Evolutionary conservation across 2,797 vertebrate genomes (phyloP), one percentile per base, ranked within the genome.

Genomic region (Mionectes olivaceus): DNA sequence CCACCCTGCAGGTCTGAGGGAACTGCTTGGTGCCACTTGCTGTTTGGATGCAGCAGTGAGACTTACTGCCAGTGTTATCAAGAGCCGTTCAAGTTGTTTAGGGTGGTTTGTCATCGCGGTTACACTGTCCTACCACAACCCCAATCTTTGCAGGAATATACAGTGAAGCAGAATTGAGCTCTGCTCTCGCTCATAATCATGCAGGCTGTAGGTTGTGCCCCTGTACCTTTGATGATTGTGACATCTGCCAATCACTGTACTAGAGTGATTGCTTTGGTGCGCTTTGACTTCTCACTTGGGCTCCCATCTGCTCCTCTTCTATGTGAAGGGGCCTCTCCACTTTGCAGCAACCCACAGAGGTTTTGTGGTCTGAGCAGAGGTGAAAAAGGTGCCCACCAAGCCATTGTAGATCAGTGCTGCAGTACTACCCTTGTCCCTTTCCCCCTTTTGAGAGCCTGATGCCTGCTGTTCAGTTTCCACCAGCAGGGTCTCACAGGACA

Each of bases 401-500:
- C 47, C 17, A 24, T 4, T 39, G 41, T 23, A 83, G 56, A 83
- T 73, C 49, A 76, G 39, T 27, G 30, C 13, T 74, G 33, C 35
- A 22, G 16, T 17, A n/a, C 19, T 50, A 10, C 30, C 9, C 17
- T 67, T 77, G 18, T 18, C 24, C 23, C 22, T 8, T 35, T 21
- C 4, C 7, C 32, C 71, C n/a, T 74, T 88, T 21, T 61, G 68
- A 8, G 6, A 68, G 21, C n/a, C 61, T 50, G n/a, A 49, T 70
- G 33, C 25, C 43, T 70, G 46, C 53, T 68, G 43, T 30, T 64
- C 4, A 4, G 11, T 78, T 91, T 88, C 46, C 11, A 81, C 35
- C 24, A 61, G 10, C 10, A n/a, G 47, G 13, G 13, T 80, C 43
- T 76, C 0, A 0, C 22, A 79, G 59, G 32, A 32, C 59, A 73